A percentile compares a stretch with the other conserved stretches of the same genome.
Conservation (phyloP, 2,888 invertebrate genomes). For the Rhingia rostrata region DNA sequence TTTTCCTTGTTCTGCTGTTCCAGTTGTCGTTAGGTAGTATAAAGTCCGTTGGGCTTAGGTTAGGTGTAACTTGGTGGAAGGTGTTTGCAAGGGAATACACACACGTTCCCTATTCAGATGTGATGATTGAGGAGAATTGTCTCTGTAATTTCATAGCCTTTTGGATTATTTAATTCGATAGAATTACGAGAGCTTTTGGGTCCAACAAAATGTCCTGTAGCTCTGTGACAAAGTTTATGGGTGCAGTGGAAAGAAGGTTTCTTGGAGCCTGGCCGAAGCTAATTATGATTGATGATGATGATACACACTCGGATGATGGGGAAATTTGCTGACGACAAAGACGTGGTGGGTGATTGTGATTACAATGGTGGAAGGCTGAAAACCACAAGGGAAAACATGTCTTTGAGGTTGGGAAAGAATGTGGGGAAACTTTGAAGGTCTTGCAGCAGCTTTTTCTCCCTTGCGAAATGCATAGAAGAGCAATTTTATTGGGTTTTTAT, state of each 20-base stretch:
- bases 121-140: slow-evolving; percentile 20
- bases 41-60: slow-evolving; percentile 22
- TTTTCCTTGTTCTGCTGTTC: slow-evolving; percentile 62
- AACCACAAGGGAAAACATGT: background rate
- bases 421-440: background rate
- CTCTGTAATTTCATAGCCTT: slow-evolving; percentile 58
- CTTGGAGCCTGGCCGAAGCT: slow-evolving; percentile 30
- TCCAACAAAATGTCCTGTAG: slow-evolving; percentile 27
- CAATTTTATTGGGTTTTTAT: too few species aligned
- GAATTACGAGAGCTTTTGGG: slow-evolving; percentile 31
- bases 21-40: background rate
- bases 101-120: slow-evolving; percentile 8
- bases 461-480: too few species aligned
- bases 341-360: slow-evolving; percentile 23
- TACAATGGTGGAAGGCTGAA: slow-evolving; percentile 8
- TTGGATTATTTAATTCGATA: slow-evolving; percentile 53
- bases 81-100: background rate
- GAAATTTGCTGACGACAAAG: background rate
- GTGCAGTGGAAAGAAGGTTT: slow-evolving; percentile 29
- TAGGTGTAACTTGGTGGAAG: background rate
- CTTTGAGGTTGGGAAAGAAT: too few species aligned
- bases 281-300: slow-evolving; percentile 70
- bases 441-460: too few species aligned
- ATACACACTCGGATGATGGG: slow-evolving; percentile 14
- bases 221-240: background rate